Evolutionary conservation across 2,888 invertebrate species (phyloP), one percentile per base, ranked within the genome.

Genomic region (Cephus spinipes): DNA sequence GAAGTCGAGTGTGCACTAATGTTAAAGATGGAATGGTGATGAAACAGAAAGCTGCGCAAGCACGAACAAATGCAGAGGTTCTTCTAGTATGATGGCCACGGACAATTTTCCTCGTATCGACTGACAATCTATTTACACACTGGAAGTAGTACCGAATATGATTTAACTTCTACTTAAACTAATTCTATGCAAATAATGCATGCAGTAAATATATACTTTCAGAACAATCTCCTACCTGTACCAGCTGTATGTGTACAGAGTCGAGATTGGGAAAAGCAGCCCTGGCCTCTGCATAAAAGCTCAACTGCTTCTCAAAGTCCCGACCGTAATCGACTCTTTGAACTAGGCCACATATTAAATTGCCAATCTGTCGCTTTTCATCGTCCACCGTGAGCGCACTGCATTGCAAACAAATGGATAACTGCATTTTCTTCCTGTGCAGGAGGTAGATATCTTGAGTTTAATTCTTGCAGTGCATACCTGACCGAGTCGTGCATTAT

Each of bases 1-100:
- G 96, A 86, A 98, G 94, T 88, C 96, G 94, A 34, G 94, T 93
- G 80, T 96, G 94, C n/a, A 95, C 94, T 80, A 96, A 96, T 85
- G 94, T 94, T 89, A 99, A 94, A 23, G 98, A 98, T n/a, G 99
- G 99, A 90, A 98, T 97, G 12, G 99, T 99, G 81, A 99, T 98
- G 92, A 96, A 99, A 91, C 96, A 96, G 92, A 97, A 99, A 0
- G 99, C 99, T 73, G 97, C 96, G 92, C 99, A 99, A 3, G 99
- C 98, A 88, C 97, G 95, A 40, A 97, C 96, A 93, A 98, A 96
- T 85, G 97, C 95, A 23, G 95, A 95, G 3, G 97, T 97, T 91
- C 96, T 96, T 81, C 95, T 93, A 0, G 96, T 95, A 87, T 97
- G 96, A 87, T 95, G 94, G 4, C 96, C 96, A 83, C 94, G 94